Conservation (phyloP, 2,797 vertebrate genomes). For the Uromys caudimaculatus region DNA sequence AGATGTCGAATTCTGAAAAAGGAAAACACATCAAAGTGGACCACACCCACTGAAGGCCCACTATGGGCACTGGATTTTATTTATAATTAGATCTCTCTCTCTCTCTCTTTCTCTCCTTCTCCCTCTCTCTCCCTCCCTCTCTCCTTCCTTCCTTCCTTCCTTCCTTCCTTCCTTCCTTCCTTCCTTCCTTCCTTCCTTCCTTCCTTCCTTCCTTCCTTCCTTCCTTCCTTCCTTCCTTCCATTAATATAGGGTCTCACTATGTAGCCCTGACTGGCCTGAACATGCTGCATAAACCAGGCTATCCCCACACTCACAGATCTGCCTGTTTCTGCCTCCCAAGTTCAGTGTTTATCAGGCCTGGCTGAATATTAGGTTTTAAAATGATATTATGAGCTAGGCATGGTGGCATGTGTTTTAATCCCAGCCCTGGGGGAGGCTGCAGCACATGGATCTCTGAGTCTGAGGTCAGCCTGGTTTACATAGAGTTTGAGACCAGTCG, state of each 20-base stretch:
- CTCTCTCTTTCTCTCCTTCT: not conserved
- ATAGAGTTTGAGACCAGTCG: not conserved
- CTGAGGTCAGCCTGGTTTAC: not conserved
- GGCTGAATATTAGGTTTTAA: not conserved
- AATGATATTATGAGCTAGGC: not conserved
- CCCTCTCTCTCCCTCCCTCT: too few species aligned
- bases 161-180: too few species aligned
- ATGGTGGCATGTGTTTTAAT: not conserved
- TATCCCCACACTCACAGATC: not conserved
- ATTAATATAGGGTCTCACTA: not conserved
- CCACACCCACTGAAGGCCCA: not conserved
- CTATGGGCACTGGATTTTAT: not conserved
- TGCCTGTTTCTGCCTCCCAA: not conserved
- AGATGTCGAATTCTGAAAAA: slow-evolving; percentile 21
- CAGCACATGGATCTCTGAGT: not conserved
- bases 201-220: too few species aligned
- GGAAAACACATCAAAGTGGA: not conserved
- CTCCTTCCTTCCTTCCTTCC: not conserved
- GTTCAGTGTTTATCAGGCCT: not conserved
- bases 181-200: too few species aligned
- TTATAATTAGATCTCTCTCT: not conserved
- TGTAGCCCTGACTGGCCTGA: not conserved
- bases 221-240: not conserved
- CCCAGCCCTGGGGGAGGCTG: not conserved
- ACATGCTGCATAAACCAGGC: not conserved